Percentiles rank a stretch among this genome's conserved stretches.
Conservation (phyloP, 2,113 vertebrate genomes). For the Emydocephalus ijimae region DNA sequence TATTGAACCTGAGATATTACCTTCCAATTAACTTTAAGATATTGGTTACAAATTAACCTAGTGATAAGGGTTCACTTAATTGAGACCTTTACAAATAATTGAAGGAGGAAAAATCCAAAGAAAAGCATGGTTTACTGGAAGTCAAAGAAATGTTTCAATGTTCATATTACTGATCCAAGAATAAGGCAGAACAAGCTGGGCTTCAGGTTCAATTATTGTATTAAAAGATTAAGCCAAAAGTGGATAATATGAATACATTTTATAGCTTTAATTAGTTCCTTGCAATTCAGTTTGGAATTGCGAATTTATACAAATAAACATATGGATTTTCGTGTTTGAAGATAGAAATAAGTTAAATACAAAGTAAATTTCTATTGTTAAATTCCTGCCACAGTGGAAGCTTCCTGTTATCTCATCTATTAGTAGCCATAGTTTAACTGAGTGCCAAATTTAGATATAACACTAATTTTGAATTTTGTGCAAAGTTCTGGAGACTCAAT, state of each 20-base stretch:
- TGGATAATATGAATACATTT: neutral
- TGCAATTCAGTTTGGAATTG: neutral
- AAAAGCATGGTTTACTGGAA: neutral
- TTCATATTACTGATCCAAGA: neutral
- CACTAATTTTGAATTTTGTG: neutral
- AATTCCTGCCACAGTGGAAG: neutral
- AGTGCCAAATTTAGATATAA: neutral
- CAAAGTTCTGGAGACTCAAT: neutral
- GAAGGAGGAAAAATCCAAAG: neutral
- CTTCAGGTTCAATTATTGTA: neutral
- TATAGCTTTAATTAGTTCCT: neutral
- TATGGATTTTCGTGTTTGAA: neutral
- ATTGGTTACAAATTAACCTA: slow-evolving; percentile 3
- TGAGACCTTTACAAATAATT: neutral
- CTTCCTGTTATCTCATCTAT: neutral
- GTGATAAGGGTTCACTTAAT: neutral
- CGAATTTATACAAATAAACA: neutral
- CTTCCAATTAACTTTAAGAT: neutral
- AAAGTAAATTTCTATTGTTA: neutral
- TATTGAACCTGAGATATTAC: neutral
- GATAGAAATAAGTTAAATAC: neutral
- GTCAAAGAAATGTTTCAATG: neutral
- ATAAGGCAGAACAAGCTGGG: neutral
- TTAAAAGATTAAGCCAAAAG: neutral
- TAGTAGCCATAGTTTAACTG: neutral